A percentile compares a stretch with the other conserved stretches of the same genome.
Conservation (phyloP, 2,113 vertebrate genomes). For the Perca fluviatilis region DNA sequence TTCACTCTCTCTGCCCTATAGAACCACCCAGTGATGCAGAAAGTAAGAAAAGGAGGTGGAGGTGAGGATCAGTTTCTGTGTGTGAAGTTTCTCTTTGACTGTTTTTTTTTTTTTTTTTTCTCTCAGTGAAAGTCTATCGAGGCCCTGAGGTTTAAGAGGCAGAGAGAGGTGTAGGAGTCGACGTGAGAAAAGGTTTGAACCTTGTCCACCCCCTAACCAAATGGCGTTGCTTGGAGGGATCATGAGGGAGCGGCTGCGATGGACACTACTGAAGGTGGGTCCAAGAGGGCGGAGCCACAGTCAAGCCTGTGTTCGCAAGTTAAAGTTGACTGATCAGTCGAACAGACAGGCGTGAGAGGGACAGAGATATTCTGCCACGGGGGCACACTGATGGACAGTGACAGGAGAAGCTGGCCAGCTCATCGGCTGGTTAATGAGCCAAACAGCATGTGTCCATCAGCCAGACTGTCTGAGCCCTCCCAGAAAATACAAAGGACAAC, state of each 20-base stretch:
- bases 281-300: not conserved
- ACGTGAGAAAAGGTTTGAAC: conserved; percentile 23
- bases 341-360: conserved; percentile 23
- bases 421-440: conserved; percentile 46
- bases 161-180: conserved; percentile 61
- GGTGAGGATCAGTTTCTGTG: conserved; percentile 59
- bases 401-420: conserved; percentile 32
- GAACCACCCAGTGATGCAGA: conserved; percentile 35
- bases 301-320: conserved; percentile 35
- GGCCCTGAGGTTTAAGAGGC: conserved; percentile 85
- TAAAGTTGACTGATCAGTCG: conserved; percentile 56
- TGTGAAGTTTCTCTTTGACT: conserved; percentile 45
- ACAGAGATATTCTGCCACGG: conserved; percentile 28
- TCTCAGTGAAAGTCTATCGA: conserved; percentile 71
- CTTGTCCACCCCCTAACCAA: conserved; percentile 25
- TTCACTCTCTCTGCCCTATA: conserved; percentile 43
- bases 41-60: conserved; percentile 48
- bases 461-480: conserved; percentile 26
- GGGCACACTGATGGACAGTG: conserved; percentile 24
- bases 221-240: conserved; percentile 25
- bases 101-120: conserved; percentile 39
- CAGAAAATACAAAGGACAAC: conserved; percentile 25
- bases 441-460: conserved; percentile 37
- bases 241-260: conserved; percentile 5
- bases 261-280: conserved; percentile 26